phyloP scores from a whole-genome alignment of 2,113 vertebrate genomes.

The Elaphurus davidianus region DNA sequence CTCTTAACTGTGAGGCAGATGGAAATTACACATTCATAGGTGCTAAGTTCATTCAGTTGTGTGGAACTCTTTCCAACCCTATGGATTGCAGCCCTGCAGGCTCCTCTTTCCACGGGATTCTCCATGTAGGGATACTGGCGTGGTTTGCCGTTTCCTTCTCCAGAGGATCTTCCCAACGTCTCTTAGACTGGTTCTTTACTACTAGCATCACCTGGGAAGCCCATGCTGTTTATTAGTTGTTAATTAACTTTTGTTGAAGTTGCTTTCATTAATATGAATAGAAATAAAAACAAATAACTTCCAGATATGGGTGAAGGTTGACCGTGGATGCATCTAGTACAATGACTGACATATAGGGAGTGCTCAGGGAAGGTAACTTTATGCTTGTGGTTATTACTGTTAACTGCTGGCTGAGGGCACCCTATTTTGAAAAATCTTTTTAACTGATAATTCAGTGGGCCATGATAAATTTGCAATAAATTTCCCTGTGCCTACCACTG shows the following conservation, averaged over 20 bases:
- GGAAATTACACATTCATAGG: not conserved
- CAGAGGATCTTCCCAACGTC: not conserved
- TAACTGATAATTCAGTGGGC: not conserved
- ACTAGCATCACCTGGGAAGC: not conserved
- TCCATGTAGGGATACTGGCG: not conserved
- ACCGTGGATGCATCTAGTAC: not conserved
- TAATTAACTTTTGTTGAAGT: not conserved
- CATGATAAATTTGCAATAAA: not conserved
- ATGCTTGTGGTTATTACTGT: not conserved
- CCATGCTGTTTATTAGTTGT: not conserved
- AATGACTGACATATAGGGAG: too few relatives aligned
- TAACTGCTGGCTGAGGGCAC: not conserved
- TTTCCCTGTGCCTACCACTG: not conserved
- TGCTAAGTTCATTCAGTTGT: not conserved
- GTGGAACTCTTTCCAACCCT: not conserved
- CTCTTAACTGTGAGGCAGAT: not conserved
- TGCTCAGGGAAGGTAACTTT: not conserved
- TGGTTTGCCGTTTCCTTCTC: not conserved
- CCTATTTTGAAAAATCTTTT: slow-evolving; percentile 16
- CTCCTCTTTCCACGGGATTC: not conserved
- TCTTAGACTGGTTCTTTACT: not conserved
- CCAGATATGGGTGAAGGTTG: not conserved
- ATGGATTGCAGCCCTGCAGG: not conserved
- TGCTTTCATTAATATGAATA: not conserved
- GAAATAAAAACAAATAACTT: not conserved